Evolutionary conservation across 2,888 invertebrate genomes (phyloP).

Genomic region (Serripes groenlandicus): DNA sequence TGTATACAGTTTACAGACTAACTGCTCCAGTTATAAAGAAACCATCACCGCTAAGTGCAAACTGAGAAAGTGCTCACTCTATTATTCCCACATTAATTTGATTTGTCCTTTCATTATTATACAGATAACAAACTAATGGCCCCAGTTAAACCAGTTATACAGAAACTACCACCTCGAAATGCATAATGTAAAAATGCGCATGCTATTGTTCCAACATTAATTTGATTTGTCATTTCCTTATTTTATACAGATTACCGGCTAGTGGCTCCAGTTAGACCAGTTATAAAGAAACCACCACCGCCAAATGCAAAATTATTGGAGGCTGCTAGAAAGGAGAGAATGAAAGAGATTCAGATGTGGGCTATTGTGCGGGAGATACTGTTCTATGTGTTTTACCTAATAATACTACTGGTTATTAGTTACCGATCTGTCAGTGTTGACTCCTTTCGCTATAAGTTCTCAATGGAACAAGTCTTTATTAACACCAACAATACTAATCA

Average conservation of each 20-base stretch:
- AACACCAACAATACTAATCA: constrained; percentile 73
- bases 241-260: constrained; percentile 70
- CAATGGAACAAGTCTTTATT: constrained; percentile 83
- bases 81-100: too few species aligned
- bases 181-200: too few species aligned
- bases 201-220: too few species aligned
- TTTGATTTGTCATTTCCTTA: too few species aligned
- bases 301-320: constrained; percentile 85
- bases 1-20: too few species aligned
- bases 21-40: too few species aligned
- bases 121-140: too few species aligned
- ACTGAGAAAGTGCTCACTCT: too few species aligned
- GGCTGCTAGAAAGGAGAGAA: constrained; percentile 83
- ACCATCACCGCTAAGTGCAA: too few species aligned
- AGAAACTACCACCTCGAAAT: too few species aligned
- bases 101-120: too few species aligned
- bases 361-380: constrained; percentile 86
- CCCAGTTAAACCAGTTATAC: too few species aligned
- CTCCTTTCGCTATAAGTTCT: constrained; percentile 85
- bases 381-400: constrained; percentile 87
- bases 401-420: constrained; percentile 87
- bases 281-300: constrained; percentile 84
- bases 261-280: constrained; percentile 74
- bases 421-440: constrained; percentile 86
- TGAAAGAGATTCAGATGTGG: constrained; percentile 87